A percentile compares a stretch with the other conserved stretches of the same genome.
Conservation (phyloP, 2,888 invertebrate species). For the Xanthorhoe designata region DNA sequence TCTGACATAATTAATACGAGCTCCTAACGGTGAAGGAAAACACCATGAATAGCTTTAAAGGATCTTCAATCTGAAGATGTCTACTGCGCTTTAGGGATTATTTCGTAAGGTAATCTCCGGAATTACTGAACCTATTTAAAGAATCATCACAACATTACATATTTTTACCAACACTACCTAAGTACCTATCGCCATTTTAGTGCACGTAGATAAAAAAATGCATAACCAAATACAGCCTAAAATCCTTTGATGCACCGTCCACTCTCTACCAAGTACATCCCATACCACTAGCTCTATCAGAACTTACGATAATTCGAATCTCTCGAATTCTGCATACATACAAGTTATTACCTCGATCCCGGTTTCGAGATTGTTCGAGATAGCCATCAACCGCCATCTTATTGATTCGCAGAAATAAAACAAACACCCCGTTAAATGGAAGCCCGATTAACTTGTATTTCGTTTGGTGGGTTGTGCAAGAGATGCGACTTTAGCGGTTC, state of each 20-base stretch:
- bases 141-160: too few relatives aligned
- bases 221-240: not conserved
- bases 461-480: constrained; percentile 41
- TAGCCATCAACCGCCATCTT: constrained; percentile 48
- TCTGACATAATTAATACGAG: too few relatives aligned
- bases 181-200: too few relatives aligned
- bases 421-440: constrained; percentile 63
- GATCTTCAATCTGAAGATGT: too few relatives aligned
- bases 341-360: constrained; percentile 41
- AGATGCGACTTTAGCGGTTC: not conserved
- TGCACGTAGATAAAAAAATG: too few relatives aligned
- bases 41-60: too few relatives aligned
- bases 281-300: not conserved
- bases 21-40: too few relatives aligned
- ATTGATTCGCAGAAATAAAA: constrained; percentile 67
- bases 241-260: not conserved
- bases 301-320: constrained; percentile 23
- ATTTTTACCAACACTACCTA: too few relatives aligned
- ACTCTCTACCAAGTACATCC: not conserved
- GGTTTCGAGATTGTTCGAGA: constrained; percentile 50
- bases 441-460: constrained; percentile 68
- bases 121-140: too few relatives aligned
- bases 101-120: too few relatives aligned
- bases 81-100: too few relatives aligned
- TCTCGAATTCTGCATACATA: constrained; percentile 10